Evolutionary conservation across 2,888 invertebrate genomes (phyloP).

Genomic region (Mellilla xanthometata): DNA sequence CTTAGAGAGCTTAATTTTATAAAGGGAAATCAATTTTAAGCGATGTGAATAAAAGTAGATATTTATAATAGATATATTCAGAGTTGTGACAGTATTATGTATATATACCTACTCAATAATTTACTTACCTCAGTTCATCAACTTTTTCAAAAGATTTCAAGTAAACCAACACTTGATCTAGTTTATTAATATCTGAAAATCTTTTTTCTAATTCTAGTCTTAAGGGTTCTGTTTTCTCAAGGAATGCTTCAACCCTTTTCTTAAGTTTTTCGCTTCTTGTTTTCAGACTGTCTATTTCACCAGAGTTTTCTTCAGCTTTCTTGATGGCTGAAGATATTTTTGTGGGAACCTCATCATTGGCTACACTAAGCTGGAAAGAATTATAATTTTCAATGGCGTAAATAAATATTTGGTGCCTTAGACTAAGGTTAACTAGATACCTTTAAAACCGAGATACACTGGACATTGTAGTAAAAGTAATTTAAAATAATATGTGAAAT

Average conservation of each 20-base stretch:
- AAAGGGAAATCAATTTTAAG: no score
- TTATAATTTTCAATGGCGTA: no score
- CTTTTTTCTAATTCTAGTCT: slow-evolving; percentile 66
- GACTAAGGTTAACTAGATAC: no score
- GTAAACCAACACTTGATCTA: slow-evolving; percentile 85
- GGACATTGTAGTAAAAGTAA: no score
- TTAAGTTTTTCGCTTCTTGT: slow-evolving; percentile 70
- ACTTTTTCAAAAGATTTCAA: slow-evolving; percentile 87
- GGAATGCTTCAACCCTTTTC: slow-evolving; percentile 60
- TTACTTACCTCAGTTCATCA: slow-evolving; percentile 87
- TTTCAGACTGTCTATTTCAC: slow-evolving; percentile 71
- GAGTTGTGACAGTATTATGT: no score
- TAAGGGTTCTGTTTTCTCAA: slow-evolving; percentile 65
- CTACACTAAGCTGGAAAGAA: slow-evolving; percentile 84
- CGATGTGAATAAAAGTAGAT: no score
- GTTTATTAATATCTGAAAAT: slow-evolving; percentile 72
- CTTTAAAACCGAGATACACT: no score
- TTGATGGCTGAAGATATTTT: slow-evolving; percentile 85
- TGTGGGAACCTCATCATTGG: slow-evolving; percentile 84
- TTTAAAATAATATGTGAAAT: no score
- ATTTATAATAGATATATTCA: no score
- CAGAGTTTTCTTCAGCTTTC: slow-evolving; percentile 82
- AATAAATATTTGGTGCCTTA: no score
- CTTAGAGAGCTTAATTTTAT: no score
- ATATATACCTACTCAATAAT: no score